A percentile compares a stretch with the other conserved stretches of the same genome.
phyloP scores from a whole-genome alignment of 1,140 invertebrate species.

The Cepaea nemoralis region DNA sequence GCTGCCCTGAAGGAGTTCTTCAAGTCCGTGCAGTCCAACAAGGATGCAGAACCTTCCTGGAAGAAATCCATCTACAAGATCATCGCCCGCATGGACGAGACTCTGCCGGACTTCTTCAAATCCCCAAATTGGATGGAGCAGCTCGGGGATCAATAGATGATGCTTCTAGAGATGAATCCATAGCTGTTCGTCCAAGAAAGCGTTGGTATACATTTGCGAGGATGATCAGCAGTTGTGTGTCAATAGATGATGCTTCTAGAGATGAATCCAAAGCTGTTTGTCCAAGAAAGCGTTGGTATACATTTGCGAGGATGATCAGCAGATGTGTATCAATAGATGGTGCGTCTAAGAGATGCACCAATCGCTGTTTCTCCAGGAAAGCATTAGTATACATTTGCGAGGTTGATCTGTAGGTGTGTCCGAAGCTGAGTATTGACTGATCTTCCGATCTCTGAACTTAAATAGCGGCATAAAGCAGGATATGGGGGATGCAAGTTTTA shows the following conservation, averaged over 20 bases:
- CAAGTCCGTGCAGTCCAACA: conserved; percentile 93
- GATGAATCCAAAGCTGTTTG: background rate
- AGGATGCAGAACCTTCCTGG: conserved; percentile 98
- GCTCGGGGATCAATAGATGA: conserved; percentile 76
- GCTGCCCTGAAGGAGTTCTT: conserved; percentile 98
- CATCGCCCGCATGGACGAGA: conserved; percentile 97
- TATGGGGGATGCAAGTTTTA: no score
- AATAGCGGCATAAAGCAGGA: no score
- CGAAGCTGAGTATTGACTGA: no score
- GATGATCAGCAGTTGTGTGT: no score
- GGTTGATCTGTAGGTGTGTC: no score
- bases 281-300: no score
- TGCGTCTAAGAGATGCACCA: background rate
- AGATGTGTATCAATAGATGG: conserved; percentile 75
- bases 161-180: background rate
- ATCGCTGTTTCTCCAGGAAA: background rate
- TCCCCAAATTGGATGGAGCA: conserved; percentile 98
- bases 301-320: no score
- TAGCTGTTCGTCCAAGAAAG: background rate
- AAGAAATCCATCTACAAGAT: conserved; percentile 99
- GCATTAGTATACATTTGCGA: no score
- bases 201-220: no score
- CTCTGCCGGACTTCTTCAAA: conserved; percentile 99
- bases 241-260: conserved; percentile 41
- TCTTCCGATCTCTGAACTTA: no score